Evolutionary conservation across 2,113 vertebrate genomes (phyloP).

Genomic region (Istiophorus platypterus): DNA sequence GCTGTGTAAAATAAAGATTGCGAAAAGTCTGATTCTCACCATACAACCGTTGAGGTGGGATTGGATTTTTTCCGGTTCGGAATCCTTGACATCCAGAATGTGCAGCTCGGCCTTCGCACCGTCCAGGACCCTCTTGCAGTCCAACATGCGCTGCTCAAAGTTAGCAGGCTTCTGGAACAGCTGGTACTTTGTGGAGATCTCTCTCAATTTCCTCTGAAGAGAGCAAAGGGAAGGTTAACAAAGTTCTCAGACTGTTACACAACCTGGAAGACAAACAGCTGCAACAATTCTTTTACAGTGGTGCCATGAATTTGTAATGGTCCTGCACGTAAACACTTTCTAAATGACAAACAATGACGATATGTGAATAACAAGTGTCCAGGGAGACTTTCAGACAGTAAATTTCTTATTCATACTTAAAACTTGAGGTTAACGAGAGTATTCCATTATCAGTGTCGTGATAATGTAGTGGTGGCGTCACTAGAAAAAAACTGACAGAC

Average conservation of each 20-base stretch:
- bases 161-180: slow-evolving; percentile 99
- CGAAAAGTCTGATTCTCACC: slow-evolving; percentile 80
- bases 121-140: slow-evolving; percentile 93
- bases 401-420: neutral
- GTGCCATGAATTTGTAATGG: neutral
- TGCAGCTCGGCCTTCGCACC: slow-evolving; percentile 92
- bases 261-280: neutral
- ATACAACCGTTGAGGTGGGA: slow-evolving; percentile 91
- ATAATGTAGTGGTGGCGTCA: neutral
- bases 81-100: slow-evolving; percentile 88
- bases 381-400: neutral
- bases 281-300: neutral
- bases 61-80: slow-evolving; percentile 92
- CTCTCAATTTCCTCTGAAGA: slow-evolving; percentile 92
- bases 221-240: neutral
- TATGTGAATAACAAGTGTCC: neutral
- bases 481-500: neutral
- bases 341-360: neutral
- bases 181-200: slow-evolving; percentile 96
- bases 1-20: neutral
- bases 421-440: neutral
- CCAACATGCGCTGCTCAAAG: slow-evolving; percentile 98
- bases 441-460: neutral
- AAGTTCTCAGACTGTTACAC: neutral
- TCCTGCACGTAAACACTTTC: neutral